These are phyloP conservation scores for Boloria selene DNA, from an alignment of 2,888 invertebrate species.

Conservation along the genomic window DNA sequence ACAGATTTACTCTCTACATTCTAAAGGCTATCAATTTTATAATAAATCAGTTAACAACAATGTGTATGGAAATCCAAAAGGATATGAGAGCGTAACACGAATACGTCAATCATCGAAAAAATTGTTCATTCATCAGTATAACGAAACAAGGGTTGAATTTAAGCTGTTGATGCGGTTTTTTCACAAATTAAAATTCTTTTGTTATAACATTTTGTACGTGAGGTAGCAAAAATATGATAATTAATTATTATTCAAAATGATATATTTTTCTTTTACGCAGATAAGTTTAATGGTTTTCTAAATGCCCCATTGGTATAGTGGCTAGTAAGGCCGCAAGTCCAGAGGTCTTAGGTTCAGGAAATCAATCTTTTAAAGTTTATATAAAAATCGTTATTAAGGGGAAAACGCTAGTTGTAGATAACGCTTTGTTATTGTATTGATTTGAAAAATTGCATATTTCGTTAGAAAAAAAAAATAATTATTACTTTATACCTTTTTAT, in stretches of 20 bases:
- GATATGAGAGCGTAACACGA: conserved; percentile 12
- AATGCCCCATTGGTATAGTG: no score
- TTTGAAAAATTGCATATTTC: no score
- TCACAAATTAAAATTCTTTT: conserved; percentile 22
- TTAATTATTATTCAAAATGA: conserved; percentile 4
- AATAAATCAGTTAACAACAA: conserved; percentile 13
- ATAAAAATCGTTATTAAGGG: no score
- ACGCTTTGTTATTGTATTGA: no score
- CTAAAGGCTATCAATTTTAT: neutral
- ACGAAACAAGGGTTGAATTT: conserved; percentile 22
- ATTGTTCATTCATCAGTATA: conserved; percentile 22
- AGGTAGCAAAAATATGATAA: conserved; percentile 12
- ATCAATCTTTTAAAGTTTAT: no score
- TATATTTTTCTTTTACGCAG: neutral
- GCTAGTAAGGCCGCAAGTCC: no score
- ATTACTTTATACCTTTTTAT: no score
- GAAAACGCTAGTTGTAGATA: no score
- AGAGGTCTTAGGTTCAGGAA: no score
- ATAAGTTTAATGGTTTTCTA: no score
- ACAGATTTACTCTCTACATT: no score
- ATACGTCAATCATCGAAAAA: conserved; percentile 21
- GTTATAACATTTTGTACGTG: conserved; percentile 14
- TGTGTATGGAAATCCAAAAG: conserved; percentile 7
- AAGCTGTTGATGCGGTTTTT: conserved; percentile 19
- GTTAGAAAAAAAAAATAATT: no score